Evolutionary conservation across 2,888 invertebrate genomes (phyloP).

Genomic region (Ceramica pisi): DNA sequence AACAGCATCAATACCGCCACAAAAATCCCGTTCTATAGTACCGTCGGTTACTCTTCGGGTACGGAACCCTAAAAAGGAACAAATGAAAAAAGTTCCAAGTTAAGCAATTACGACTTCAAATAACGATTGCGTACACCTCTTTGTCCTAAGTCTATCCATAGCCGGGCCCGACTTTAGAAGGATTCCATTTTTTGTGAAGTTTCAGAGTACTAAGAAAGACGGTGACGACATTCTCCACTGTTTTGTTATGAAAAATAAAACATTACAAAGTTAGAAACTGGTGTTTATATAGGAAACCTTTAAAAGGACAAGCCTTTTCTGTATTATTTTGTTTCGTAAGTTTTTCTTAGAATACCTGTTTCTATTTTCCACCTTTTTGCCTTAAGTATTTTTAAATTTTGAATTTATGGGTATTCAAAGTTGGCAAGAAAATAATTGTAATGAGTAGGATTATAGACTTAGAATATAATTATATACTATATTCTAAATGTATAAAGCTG

Average conservation of each 20-base stretch:
- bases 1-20: too few species aligned
- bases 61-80: neutral
- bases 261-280: neutral
- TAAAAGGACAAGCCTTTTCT: neutral
- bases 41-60: neutral
- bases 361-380: neutral
- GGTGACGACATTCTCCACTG: constrained; percentile 15
- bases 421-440: too few species aligned
- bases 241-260: constrained; percentile 8
- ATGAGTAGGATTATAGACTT: too few species aligned
- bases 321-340: constrained; percentile 10
- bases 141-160: constrained; percentile 36
- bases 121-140: constrained; percentile 35
- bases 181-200: constrained; percentile 35
- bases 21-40: too few species aligned
- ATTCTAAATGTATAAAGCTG: too few species aligned
- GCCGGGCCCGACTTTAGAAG: constrained; percentile 16
- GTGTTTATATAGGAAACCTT: constrained; percentile 20
- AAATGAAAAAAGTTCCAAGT: constrained; percentile 1
- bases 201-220: constrained; percentile 7
- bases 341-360: neutral
- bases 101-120: constrained; percentile 17
- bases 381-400: neutral
- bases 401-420: too few species aligned
- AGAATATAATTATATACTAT: too few species aligned